Base-by-base conservation (phyloP, 2,797 vertebrate species). In the Pagetopsis macropterus region DNA sequence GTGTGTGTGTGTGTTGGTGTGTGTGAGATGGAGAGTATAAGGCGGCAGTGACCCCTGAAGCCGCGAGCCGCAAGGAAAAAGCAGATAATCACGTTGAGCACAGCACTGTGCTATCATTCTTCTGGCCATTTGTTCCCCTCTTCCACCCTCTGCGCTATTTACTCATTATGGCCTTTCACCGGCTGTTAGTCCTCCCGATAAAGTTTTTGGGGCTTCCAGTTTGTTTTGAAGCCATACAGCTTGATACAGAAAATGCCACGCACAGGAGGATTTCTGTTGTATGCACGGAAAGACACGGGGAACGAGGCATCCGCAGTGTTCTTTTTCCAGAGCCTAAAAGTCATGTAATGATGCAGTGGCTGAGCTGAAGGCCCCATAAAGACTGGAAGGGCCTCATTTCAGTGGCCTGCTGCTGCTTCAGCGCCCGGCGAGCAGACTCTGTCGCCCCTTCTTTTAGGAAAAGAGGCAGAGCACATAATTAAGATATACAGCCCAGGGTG, bases 391-490 rank as follows among this genome's bases (percentile, higher is more conserved):
- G 91, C 86, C 88, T 94, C 81, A 91, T 94, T 93, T 93, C 82
- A 84, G 84, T 70, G 88, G 82, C 86, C 86, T 86, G 77, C 82
- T 88, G 82, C 88, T 86, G 88, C 78, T 79, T 72, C 87, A 63
- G 82, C 60, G 80, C 74, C 78, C 56, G 71, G 79, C 85, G 56
- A 14, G 60, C 72, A 59, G 65, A 79, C 86, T 87, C 78, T 43
- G 81, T 78, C 79, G 79, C 79, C 68, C 79, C 83, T 85, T 91
- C 86, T 88, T 89, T 87, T 80, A 90, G 85, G 81, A 90, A 88
- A 88, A 88, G 84, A 92, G 86, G 73, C 86, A 81, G 82, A 93
- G 93, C 91, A 91, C 93, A 93, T 94, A 94, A 94, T 94, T 94
- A 93, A 94, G 89, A 93, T 89, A 93, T 91, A 92, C 86, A 87